These are phyloP conservation scores for Mongoloraphidia duomilia DNA, from an alignment of 2,888 invertebrate genomes.

Conservation along the genomic window DNA sequence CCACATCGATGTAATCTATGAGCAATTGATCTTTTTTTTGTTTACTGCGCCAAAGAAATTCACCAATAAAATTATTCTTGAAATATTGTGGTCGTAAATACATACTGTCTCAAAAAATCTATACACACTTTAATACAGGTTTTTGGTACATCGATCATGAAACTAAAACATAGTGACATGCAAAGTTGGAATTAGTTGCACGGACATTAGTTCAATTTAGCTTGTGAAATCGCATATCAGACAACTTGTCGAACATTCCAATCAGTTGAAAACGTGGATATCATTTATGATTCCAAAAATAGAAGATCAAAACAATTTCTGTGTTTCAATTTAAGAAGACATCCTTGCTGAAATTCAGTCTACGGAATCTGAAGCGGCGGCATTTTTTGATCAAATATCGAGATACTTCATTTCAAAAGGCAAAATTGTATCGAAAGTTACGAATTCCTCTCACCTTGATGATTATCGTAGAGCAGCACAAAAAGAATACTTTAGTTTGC, in stretches of 20 bases:
- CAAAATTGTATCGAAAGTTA: slow-evolving; percentile 75
- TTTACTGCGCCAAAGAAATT: no score
- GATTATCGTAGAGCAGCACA: slow-evolving; percentile 87
- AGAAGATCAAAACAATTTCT: slow-evolving; percentile 99
- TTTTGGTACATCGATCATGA: no score
- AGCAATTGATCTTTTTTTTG: no score
- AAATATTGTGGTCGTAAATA: no score
- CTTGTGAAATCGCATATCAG: slow-evolving; percentile 76
- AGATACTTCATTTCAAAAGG: slow-evolving; percentile 86
- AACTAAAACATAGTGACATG: no score
- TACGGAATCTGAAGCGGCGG: slow-evolving; percentile 93
- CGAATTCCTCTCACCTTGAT: slow-evolving; percentile 93
- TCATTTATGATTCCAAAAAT: slow-evolving; percentile 98
- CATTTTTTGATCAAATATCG: slow-evolving; percentile 96
- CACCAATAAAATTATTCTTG: no score
- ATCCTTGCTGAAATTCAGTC: slow-evolving; percentile 93
- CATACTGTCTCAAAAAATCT: no score
- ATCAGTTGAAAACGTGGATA: slow-evolving; percentile 97
- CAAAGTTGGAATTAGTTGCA: no score
- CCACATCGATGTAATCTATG: no score
- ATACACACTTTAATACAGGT: no score
- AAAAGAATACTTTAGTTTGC: slow-evolving; percentile 88
- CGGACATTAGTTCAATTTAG: no score
- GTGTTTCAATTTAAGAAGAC: slow-evolving; percentile 97
- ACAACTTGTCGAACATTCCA: slow-evolving; percentile 88